These are phyloP conservation scores for Acronicta leporina DNA, from an alignment of 2,888 invertebrate genomes.

Conservation along the genomic window DNA sequence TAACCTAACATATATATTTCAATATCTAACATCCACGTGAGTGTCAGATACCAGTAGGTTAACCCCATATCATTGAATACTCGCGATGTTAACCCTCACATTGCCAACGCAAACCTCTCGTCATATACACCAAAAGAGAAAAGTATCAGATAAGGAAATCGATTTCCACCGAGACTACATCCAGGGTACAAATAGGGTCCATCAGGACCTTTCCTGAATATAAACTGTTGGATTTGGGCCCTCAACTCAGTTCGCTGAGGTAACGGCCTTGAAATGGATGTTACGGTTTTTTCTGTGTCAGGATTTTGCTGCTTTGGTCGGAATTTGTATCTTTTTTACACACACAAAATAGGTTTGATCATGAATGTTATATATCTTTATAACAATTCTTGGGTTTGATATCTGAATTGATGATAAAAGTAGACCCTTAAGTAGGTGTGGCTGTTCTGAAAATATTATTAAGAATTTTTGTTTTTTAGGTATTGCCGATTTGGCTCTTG, in stretches of 20 bases:
- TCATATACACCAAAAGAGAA: slow-evolving; percentile 47
- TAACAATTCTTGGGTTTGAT: too few relatives aligned
- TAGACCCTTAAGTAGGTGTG: too few relatives aligned
- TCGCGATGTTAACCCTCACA: neutral
- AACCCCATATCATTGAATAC: too few relatives aligned
- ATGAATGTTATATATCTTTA: too few relatives aligned
- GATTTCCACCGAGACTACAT: slow-evolving; percentile 57
- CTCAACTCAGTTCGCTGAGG: slow-evolving; percentile 40
- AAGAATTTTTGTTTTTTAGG: too few relatives aligned
- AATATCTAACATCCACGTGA: too few relatives aligned
- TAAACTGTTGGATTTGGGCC: slow-evolving; percentile 65
- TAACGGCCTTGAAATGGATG: slow-evolving; percentile 57
- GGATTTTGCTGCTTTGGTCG: slow-evolving; percentile 10
- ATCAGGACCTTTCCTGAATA: slow-evolving; percentile 61
- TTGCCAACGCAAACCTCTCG: slow-evolving; percentile 25
- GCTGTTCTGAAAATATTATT: too few relatives aligned
- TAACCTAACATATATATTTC: too few relatives aligned
- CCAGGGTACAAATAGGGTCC: slow-evolving; percentile 66
- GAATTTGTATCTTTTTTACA: neutral
- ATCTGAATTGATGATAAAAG: too few relatives aligned
- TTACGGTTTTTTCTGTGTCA: slow-evolving; percentile 16
- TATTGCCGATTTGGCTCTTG: too few relatives aligned
- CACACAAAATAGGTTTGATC: too few relatives aligned
- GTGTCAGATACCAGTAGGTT: too few relatives aligned
- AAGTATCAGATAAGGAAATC: slow-evolving; percentile 61